Conservation (phyloP, 1,140 invertebrate species). For the Magallana angulata region DNA sequence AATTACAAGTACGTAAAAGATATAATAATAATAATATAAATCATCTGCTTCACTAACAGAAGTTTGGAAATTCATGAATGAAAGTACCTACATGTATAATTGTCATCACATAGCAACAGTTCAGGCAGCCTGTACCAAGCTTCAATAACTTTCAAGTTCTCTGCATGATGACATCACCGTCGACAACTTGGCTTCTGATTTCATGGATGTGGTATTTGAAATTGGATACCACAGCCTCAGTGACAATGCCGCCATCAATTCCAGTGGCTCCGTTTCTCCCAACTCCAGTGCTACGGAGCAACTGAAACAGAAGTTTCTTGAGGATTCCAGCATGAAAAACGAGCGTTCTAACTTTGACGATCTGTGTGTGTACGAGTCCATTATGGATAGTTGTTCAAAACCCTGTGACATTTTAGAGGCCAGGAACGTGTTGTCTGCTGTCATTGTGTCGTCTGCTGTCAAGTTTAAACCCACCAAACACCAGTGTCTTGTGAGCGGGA, state of each 20-base stretch:
- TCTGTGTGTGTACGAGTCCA: background rate
- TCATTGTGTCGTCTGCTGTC: background rate
- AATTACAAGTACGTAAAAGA: no score
- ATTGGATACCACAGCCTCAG: conserved; percentile 34
- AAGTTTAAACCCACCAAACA: background rate
- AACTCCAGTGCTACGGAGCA: background rate
- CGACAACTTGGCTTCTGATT: conserved; percentile 23
- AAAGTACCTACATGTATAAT: no score
- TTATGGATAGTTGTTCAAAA: background rate
- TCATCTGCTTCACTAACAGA: no score
- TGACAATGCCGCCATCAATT: conserved; percentile 17
- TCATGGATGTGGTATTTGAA: conserved; percentile 50
- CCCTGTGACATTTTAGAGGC: background rate
- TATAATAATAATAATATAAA: no score
- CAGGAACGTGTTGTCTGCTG: background rate
- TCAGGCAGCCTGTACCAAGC: conserved; percentile 28
- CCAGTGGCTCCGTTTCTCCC: background rate
- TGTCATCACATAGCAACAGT: no score
- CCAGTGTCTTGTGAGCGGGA: conserved; percentile 31
- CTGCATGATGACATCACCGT: background rate
- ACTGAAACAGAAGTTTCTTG: background rate
- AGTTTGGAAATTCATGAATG: no score
- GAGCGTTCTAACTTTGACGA: conserved; percentile 12
- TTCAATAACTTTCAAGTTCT: background rate
- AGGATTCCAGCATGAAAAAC: background rate